Base-by-base conservation (phyloP, 1,140 invertebrate genomes). In the Eriosoma lanigerum region DNA sequence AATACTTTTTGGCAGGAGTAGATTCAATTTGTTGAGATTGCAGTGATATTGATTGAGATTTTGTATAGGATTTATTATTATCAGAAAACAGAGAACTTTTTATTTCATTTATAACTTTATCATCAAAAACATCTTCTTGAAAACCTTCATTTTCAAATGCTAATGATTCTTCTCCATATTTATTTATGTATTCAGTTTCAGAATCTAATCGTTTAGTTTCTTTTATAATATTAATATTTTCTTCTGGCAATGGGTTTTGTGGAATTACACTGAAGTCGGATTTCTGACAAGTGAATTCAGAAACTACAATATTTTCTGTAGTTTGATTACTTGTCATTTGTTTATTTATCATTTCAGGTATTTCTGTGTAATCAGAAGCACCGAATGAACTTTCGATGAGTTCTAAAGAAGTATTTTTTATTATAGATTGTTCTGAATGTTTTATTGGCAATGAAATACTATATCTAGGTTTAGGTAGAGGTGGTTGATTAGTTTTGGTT, bases 381-480 rank as follows among this genome's bases (percentile, higher is more conserved):
- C 21, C 21, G 75, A 78, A 78, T 78, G 75, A 78, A 26, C 9
- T 62, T 26, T 26, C 15, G 1, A 46, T 48, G 32, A 62, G 1
- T 46, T 78, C 75, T 46, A 78, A 60, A 26, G 75, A 78, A 44
- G 75, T 44, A 60, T 78, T 78, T 29, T 78, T 78, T 8, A 48
- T 62, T 62, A 78, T 0, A 29, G 56, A n/a, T 21, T 46, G 38
- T 46, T 48, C 56, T 32, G 52, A 75, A 19, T 21, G 38, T 10
- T 76, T 52, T 52, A 81, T 75, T 68, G 81, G 78, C 44, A 82
- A 83, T 60, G 83, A 81, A 68, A 84, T 81, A 78, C 83, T 84
- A 15, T 84, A 83, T 70, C 87, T 82, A 17, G 87, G 87, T 82
- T 86, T 87, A 13, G 87, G 87, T 32, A 87, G 82, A 19, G 87